These are phyloP conservation scores for Thecocarcelia acutangulata DNA, from an alignment of 2,888 invertebrate genomes.

Conservation along the genomic window DNA sequence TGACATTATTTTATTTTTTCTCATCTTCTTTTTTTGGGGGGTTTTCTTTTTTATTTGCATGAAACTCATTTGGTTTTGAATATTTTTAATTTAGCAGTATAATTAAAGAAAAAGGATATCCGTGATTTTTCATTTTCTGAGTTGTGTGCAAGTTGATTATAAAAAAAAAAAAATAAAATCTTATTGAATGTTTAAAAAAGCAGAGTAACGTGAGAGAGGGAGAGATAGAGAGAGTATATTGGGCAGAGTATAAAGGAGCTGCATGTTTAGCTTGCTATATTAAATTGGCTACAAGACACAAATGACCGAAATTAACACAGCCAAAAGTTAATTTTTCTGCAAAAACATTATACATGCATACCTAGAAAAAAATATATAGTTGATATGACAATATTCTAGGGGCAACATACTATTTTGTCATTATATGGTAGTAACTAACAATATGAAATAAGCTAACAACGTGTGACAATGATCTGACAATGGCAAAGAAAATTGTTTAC, in stretches of 20 bases:
- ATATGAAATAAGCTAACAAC: no score
- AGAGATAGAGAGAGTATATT: background rate
- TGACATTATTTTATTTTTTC: slow-evolving; percentile 42
- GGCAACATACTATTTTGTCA: no score
- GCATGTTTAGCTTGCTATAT: background rate
- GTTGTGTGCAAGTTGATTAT: slow-evolving; percentile 15
- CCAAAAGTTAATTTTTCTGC: no score
- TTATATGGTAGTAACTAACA: no score
- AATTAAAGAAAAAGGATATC: slow-evolving; percentile 75
- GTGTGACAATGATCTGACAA: no score
- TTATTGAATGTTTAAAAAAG: slow-evolving; percentile 45
- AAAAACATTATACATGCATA: no score
- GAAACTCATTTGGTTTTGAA: slow-evolving; percentile 73
- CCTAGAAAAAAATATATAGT: no score
- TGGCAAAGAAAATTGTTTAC: no score
- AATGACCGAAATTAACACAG: no score
- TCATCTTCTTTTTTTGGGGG: background rate
- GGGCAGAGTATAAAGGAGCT: slow-evolving; percentile 17
- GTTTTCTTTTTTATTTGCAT: slow-evolving; percentile 46
- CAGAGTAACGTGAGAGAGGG: background rate
- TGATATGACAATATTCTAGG: no score
- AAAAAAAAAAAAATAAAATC: slow-evolving; percentile 11
- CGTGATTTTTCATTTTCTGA: slow-evolving; percentile 73
- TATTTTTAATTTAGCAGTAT: slow-evolving; percentile 74
- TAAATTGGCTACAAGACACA: no score